Evolutionary conservation across 1,140 invertebrate genomes (phyloP).

Genomic region (Drepana arcuata): DNA sequence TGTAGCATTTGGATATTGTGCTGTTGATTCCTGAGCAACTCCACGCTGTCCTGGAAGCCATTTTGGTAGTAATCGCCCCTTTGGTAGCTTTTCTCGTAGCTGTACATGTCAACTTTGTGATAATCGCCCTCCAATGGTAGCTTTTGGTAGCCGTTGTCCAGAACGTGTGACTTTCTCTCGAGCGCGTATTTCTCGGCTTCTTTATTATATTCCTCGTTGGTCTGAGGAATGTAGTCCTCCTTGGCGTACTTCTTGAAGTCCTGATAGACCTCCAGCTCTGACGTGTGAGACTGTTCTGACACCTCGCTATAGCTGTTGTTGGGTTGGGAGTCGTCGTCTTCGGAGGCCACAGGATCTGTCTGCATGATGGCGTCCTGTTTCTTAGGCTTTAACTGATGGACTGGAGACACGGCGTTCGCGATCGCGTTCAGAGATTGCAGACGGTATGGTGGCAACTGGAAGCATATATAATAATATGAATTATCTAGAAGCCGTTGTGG

Average conservation of each 20-base stretch:
- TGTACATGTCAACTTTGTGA: constrained; percentile 33
- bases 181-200: constrained; percentile 57
- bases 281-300: constrained; percentile 49
- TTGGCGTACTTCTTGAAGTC: constrained; percentile 59
- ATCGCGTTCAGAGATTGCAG: constrained; percentile 30
- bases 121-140: constrained; percentile 19
- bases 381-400: constrained; percentile 23
- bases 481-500: too few species aligned
- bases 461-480: constrained; percentile 7
- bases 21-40: constrained; percentile 48
- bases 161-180: constrained; percentile 37
- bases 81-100: constrained; percentile 23
- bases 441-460: constrained; percentile 35
- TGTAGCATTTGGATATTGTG: constrained; percentile 46
- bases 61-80: constrained; percentile 22
- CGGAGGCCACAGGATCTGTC: constrained; percentile 44
- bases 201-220: constrained; percentile 57
- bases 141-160: constrained; percentile 41
- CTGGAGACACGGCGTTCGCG: constrained; percentile 22
- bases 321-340: constrained; percentile 41
- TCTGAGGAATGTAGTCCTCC: constrained; percentile 51
- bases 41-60: constrained; percentile 36
- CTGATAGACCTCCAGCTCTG: constrained; percentile 55
- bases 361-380: constrained; percentile 63
- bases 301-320: constrained; percentile 33